Base-by-base conservation (phyloP, 1,140 invertebrate genomes). In the Drosophila seguyi region DNA sequence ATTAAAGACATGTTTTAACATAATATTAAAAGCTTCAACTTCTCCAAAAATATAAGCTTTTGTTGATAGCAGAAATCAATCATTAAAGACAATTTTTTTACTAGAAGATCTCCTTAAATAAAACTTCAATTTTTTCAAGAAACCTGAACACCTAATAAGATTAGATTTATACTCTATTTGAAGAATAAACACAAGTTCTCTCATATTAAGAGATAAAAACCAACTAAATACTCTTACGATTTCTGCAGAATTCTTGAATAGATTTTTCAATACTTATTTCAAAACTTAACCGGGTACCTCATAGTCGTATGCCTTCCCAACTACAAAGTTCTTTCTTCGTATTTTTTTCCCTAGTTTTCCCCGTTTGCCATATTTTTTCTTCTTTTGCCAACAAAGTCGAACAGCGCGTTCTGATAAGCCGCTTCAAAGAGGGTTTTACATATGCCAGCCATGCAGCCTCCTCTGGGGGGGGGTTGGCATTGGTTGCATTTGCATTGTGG, bases 391-490 rank as follows among this genome's bases (percentile, higher is more conserved):
- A 79, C 77, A 83, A 77, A 74, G 79, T 74, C 83, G 76, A 66
- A 72, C 69, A 65, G 50, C 61, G 50, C 61, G 72, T 63, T 71
- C 73, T 84, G 84, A 88, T 88, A 88, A 88, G 84, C 84, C 74
- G 86, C 78, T 88, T 84, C 80, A 84, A 88, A 84, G 73, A 57
- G 73, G 84, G 84, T 90, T 88, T 87, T 90, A 88, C 85, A 88
- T 88, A 90, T 88, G 84, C 72, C 85, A 80, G 65, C 45, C 31
- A 31, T 27, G 38, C n/a, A 22, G 55, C 62, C 78, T 72, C 73
- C 59, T 53, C 45, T 38, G 60, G 62, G 60, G 62, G 48, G 31
- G 66, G 25, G 25, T 25, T 25, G 25, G 25, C 25, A 25, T n/a
- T n/a, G n/a, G 61, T 22, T 61, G 67, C 76, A 72, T 61, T 72